Evolutionary conservation across 2,888 invertebrate genomes (phyloP).

Genomic region (Archaeoteleia sp.): DNA sequence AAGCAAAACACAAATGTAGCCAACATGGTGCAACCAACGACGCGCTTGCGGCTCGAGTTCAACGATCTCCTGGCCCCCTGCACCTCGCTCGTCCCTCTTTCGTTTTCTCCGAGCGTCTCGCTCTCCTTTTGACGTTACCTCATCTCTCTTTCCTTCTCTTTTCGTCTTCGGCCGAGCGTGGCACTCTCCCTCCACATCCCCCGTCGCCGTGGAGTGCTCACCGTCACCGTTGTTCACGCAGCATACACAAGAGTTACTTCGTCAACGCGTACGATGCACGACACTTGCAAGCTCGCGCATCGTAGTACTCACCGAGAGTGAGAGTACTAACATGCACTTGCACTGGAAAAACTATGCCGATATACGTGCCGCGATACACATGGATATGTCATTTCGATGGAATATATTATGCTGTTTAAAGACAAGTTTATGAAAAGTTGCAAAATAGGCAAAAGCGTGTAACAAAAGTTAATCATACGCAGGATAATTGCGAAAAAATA

Average conservation of each 20-base stretch:
- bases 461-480: too few species aligned
- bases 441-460: too few species aligned
- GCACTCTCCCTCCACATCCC: background rate
- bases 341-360: constrained; percentile 14
- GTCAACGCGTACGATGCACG: constrained; percentile 23
- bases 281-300: constrained; percentile 49
- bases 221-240: constrained; percentile 22
- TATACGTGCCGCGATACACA: background rate
- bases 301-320: constrained; percentile 50
- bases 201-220: constrained; percentile 25
- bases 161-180: constrained; percentile 14
- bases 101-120: constrained; percentile 49
- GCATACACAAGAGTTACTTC: constrained; percentile 23
- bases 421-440: too few species aligned
- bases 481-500: too few species aligned
- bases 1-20: constrained; percentile 10
- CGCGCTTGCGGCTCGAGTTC: constrained; percentile 56
- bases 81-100: constrained; percentile 11
- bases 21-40: constrained; percentile 34
- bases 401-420: too few species aligned
- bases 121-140: constrained; percentile 3
- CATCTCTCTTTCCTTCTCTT: constrained; percentile 11
- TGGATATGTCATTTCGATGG: background rate
- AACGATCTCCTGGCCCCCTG: constrained; percentile 60
- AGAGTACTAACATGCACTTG: constrained; percentile 46